Percentiles rank a stretch among this genome's conserved stretches.
Conservation (phyloP, 1,140 invertebrate genomes). For the Rhagoletis pomonella region DNA sequence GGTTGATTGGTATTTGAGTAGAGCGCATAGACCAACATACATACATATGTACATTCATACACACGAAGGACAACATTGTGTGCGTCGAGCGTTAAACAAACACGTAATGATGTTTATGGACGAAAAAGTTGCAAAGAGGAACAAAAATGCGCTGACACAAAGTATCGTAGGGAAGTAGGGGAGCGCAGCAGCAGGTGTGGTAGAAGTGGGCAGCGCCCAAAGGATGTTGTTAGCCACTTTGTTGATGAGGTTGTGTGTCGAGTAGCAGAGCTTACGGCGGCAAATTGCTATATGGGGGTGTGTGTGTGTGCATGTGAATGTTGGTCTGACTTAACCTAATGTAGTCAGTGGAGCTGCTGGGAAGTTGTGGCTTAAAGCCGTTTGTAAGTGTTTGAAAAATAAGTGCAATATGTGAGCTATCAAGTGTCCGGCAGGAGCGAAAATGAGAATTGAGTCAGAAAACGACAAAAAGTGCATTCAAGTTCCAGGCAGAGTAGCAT, state of each 20-base stretch:
- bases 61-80: neutral
- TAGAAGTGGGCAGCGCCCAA: neutral
- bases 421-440: neutral
- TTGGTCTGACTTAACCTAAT: no score
- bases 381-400: neutral
- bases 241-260: neutral
- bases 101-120: conserved; percentile 22
- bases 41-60: neutral
- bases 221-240: conserved; percentile 40
- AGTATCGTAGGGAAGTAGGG: neutral
- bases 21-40: neutral
- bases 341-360: neutral
- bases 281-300: no score
- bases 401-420: conserved; percentile 3
- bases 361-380: neutral
- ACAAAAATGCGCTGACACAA: no score
- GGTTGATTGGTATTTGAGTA: conserved; percentile 60
- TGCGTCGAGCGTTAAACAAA: neutral
- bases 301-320: no score
- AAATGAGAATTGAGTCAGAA: neutral
- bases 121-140: neutral
- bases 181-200: neutral
- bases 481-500: neutral
- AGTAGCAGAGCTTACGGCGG: no score
- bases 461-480: neutral